Percentiles rank a stretch among this genome's conserved stretches.
These are phyloP conservation scores for Periophthalmodon schlosseri DNA, from an alignment of 2,113 vertebrate genomes.

Conservation along the genomic window DNA sequence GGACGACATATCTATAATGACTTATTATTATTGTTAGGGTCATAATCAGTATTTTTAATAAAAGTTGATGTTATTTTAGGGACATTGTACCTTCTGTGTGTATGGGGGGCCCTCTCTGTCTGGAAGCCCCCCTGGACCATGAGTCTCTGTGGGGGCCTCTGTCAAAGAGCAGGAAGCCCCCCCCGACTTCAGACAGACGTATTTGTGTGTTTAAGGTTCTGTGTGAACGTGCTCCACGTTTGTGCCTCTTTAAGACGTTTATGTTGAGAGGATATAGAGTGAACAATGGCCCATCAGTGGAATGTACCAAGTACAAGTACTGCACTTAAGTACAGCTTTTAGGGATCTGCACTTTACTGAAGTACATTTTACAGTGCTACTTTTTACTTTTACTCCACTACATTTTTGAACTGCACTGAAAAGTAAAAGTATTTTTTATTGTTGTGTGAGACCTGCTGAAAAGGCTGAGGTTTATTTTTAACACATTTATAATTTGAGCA, in stretches of 20 bases:
- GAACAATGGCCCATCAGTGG: slow-evolving; percentile 11
- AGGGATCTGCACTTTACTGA: too few relatives aligned
- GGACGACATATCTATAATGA: slow-evolving; percentile 1
- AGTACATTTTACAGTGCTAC: too few relatives aligned
- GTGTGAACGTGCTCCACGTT: slow-evolving; percentile 14
- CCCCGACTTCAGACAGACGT: slow-evolving; percentile 31
- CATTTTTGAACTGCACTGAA: too few relatives aligned
- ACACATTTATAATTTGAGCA: too few relatives aligned
- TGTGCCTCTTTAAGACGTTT: slow-evolving; percentile 46
- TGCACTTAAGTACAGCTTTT: too few relatives aligned
- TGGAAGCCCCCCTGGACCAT: not conserved
- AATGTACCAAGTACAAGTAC: not conserved
- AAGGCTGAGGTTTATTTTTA: too few relatives aligned
- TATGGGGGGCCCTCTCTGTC: slow-evolving; percentile 2
- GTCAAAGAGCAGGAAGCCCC: slow-evolving; percentile 35
- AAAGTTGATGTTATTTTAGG: slow-evolving; percentile 8
- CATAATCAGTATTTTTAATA: slow-evolving; percentile 12
- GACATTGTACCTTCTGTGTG: slow-evolving; percentile 1
- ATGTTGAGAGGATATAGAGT: slow-evolving; percentile 35
- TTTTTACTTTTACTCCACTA: too few relatives aligned
- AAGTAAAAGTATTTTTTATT: too few relatives aligned
- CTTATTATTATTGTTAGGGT: slow-evolving; percentile 1
- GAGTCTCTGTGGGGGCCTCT: not conserved
- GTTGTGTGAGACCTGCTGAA: too few relatives aligned
- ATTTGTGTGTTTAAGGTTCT: slow-evolving; percentile 43